phyloP scores from a whole-genome alignment of 2,797 vertebrate genomes.

The Stomatorhinus walkeri region DNA sequence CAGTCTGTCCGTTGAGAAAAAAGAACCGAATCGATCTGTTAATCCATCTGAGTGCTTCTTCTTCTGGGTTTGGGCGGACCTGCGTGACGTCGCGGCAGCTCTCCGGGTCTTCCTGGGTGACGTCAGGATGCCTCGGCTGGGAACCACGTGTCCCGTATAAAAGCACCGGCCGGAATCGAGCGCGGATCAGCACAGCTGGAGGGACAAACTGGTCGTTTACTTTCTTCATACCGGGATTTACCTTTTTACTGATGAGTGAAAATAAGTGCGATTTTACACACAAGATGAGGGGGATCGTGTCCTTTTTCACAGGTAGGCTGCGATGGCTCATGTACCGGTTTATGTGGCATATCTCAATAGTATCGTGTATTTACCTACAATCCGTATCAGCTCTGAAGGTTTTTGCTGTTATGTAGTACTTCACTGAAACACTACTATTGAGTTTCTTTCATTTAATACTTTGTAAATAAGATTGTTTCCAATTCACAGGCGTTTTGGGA shows the following conservation, averaged over 20 bases:
- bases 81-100: constrained; percentile 27
- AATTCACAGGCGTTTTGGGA: not conserved
- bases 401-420: not conserved
- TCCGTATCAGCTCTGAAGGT: not conserved
- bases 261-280: constrained; percentile 48
- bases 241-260: constrained; percentile 44
- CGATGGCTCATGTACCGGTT: not conserved
- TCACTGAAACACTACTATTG: not conserved
- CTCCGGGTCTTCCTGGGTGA: constrained; percentile 6
- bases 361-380: not conserved
- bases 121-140: constrained; percentile 18
- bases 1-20: not conserved
- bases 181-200: not conserved
- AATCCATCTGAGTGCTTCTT: not conserved
- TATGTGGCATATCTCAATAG: not conserved
- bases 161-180: constrained; percentile 24
- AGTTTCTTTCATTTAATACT: not conserved
- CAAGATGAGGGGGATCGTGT: constrained; percentile 59
- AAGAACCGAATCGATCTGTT: not conserved
- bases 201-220: not conserved
- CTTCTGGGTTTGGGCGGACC: not conserved
- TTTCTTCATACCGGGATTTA: not conserved
- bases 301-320: constrained; percentile 58
- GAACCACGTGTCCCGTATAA: constrained; percentile 36
- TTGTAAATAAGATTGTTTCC: not conserved